Conservation (phyloP, 1,140 invertebrate genomes). For the Brachionus plicatilis region DNA sequence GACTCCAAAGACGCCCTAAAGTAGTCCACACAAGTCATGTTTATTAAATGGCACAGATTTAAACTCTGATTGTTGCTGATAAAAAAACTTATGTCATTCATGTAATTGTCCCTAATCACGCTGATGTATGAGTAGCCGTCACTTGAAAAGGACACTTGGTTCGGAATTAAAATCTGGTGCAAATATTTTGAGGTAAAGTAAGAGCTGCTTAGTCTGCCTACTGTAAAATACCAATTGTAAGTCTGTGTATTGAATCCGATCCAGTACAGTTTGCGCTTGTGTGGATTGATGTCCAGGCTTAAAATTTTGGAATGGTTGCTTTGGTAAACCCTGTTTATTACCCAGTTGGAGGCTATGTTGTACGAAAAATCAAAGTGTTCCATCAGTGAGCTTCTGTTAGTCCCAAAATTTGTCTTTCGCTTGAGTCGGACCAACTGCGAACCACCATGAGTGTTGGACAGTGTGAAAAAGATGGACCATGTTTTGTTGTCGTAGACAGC, state of each 20-base stretch:
- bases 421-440: background rate
- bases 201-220: background rate
- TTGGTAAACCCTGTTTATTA: background rate
- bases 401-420: background rate
- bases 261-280: constrained; percentile 4
- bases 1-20: background rate
- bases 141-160: background rate
- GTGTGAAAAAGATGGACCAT: constrained; percentile 28
- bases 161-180: constrained; percentile 13
- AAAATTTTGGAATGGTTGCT: background rate
- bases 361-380: background rate
- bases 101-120: background rate
- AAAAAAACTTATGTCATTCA: constrained; percentile 28
- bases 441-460: background rate
- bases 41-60: constrained; percentile 3
- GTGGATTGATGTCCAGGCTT: constrained; percentile 6
- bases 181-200: background rate
- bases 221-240: background rate
- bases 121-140: constrained; percentile 28
- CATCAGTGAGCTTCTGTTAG: background rate
- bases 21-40: constrained; percentile 37
- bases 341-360: constrained; percentile 18
- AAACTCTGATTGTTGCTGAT: constrained; percentile 31
- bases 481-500: constrained; percentile 35
- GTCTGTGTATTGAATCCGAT: background rate